Conservation (phyloP, 2,888 invertebrate genomes). For the Erebia ligea region DNA sequence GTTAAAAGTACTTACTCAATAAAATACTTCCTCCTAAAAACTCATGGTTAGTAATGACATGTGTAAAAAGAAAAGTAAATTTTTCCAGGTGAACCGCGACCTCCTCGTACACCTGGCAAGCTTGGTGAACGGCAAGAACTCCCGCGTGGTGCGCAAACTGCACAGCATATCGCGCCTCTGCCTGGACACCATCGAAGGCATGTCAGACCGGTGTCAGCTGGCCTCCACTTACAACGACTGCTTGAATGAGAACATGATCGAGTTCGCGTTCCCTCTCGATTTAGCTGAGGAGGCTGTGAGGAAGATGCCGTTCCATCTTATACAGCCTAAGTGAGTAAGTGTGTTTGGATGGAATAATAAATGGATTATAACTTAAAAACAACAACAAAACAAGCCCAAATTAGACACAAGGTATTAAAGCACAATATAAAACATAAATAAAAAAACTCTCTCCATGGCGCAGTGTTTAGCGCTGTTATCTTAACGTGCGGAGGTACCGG, state of each 20-base stretch:
- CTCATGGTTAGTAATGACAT: too few relatives aligned
- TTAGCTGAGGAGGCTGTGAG: constrained; percentile 75
- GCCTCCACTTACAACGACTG: constrained; percentile 78
- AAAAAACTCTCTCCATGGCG: too few relatives aligned
- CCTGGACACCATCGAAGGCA: constrained; percentile 72
- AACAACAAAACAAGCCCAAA: too few relatives aligned
- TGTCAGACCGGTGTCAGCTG: constrained; percentile 72
- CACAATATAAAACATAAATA: too few relatives aligned
- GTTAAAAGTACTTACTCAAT: too few relatives aligned
- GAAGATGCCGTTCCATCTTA: constrained; percentile 77
- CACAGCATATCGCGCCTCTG: constrained; percentile 71
- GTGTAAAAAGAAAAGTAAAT: too few relatives aligned
- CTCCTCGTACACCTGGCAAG: constrained; percentile 70
- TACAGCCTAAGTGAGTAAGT: constrained; percentile 72
- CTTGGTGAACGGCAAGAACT: constrained; percentile 73
- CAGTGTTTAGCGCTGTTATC: too few relatives aligned
- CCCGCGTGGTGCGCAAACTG: constrained; percentile 71
- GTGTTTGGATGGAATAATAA: too few relatives aligned
- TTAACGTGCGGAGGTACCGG: too few relatives aligned
- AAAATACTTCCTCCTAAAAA: too few relatives aligned
- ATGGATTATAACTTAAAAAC: too few relatives aligned
- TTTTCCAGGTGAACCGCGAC: constrained; percentile 68
- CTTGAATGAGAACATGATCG: constrained; percentile 74
- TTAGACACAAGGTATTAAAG: too few relatives aligned
- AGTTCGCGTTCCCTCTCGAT: constrained; percentile 74